A percentile compares a stretch with the other conserved stretches of the same genome.
These are phyloP conservation scores for Drosophila lacicola DNA, from an alignment of 2,888 invertebrate genomes.

Conservation along the genomic window DNA sequence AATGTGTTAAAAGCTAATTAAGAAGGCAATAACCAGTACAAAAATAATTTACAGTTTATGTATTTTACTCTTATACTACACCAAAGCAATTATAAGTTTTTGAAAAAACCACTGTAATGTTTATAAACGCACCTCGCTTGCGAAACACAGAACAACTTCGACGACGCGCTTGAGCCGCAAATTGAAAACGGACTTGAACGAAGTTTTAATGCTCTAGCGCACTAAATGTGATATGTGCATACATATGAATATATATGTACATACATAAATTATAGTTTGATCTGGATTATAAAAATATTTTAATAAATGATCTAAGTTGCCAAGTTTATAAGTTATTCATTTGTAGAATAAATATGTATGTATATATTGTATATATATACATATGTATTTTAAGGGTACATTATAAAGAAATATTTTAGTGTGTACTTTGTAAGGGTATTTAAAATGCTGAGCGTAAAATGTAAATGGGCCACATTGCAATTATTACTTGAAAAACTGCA, in stretches of 20 bases:
- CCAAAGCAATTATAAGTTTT: no score
- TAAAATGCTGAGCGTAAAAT: slow-evolving; percentile 61
- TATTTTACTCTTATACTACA: no score
- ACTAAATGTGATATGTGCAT: neutral
- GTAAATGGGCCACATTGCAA: slow-evolving; percentile 77
- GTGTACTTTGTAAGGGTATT: slow-evolving; percentile 19
- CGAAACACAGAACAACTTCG: slow-evolving; percentile 1
- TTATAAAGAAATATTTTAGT: neutral
- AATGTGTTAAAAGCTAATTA: no score
- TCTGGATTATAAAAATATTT: neutral
- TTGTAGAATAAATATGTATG: no score
- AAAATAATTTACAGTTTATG: neutral
- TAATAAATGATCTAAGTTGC: no score
- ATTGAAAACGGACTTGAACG: slow-evolving; percentile 52
- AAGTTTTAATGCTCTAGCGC: slow-evolving; percentile 30
- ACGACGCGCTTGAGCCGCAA: slow-evolving; percentile 38
- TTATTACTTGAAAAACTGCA: slow-evolving; percentile 67
- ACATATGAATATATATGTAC: neutral
- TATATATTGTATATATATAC: neutral
- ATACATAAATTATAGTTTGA: neutral
- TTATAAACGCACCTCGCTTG: slow-evolving; percentile 2
- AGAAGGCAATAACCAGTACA: no score
- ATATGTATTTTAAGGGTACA: neutral
- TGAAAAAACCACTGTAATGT: no score
- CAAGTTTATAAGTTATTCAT: no score